Evolutionary conservation across 2,888 invertebrate species (phyloP).

Genomic region (Drosophila pseudotakahashii): DNA sequence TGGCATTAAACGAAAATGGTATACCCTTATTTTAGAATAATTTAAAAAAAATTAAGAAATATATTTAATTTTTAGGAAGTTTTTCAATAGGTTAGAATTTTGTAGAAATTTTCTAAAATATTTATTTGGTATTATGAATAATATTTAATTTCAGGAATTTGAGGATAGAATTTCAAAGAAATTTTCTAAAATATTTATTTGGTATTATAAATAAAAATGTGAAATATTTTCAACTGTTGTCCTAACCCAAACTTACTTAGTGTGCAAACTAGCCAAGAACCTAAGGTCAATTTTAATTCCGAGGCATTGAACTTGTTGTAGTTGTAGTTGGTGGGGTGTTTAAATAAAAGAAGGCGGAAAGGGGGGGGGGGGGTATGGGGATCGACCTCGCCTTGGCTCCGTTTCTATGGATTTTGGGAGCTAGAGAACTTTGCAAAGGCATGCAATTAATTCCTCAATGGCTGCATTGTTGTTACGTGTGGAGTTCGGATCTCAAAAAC

Average conservation of each 20-base stretch:
- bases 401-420: conserved; percentile 50
- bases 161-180: too few relatives aligned
- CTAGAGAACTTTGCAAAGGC: conserved; percentile 58
- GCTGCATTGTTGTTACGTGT: conserved; percentile 62
- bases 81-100: too few relatives aligned
- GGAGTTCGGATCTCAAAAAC: not conserved
- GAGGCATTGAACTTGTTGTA: conserved; percentile 79
- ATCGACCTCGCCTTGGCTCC: conserved; percentile 65
- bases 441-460: conserved; percentile 68
- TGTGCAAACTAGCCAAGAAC: conserved; percentile 46
- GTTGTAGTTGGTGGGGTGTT: conserved; percentile 16
- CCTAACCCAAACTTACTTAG: not conserved
- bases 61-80: too few relatives aligned
- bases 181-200: too few relatives aligned
- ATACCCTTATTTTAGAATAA: conserved; percentile 2
- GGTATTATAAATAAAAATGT: too few relatives aligned
- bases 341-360: conserved; percentile 4
- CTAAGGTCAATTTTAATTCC: conserved; percentile 81
- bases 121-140: too few relatives aligned
- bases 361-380: not conserved
- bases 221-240: too few relatives aligned
- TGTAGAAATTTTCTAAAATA: too few relatives aligned
- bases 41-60: too few relatives aligned
- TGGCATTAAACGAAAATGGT: not conserved
- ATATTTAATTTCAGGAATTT: too few relatives aligned